A percentile compares a stretch with the other conserved stretches of the same genome.
Evolutionary conservation across 2,113 vertebrate species (phyloP).

Genomic region (Psittacula cyanocephala): DNA sequence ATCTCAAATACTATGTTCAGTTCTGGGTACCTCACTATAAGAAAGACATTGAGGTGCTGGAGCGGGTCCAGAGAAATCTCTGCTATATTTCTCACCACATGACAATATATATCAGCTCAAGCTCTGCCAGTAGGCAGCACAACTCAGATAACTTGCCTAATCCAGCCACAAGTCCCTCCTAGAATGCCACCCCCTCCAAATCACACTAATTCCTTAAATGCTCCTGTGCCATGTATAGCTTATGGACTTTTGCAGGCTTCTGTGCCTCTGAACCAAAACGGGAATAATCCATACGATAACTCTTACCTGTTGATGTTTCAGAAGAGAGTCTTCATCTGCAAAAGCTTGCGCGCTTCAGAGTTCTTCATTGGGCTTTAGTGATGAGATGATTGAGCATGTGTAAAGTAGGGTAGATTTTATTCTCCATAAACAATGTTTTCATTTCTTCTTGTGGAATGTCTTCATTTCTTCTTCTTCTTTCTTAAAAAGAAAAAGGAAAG

Average conservation of each 20-base stretch:
- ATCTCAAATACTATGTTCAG: not conserved
- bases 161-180: not conserved
- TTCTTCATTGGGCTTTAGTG: not conserved
- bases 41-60: not conserved
- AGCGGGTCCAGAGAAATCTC: rapidly evolving
- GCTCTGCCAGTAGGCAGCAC: not conserved
- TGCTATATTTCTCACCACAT: not conserved
- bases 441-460: not conserved
- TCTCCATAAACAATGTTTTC: not conserved
- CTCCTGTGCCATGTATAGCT: not conserved
- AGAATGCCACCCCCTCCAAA: not conserved
- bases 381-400: not conserved
- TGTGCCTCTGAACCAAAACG: not conserved
- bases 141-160: not conserved
- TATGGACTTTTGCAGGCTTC: not conserved
- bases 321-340: not conserved
- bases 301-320: not conserved
- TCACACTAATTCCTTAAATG: not conserved
- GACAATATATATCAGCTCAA: not conserved
- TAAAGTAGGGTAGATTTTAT: not conserved
- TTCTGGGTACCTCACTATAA: not conserved
- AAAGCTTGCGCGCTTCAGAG: not conserved
- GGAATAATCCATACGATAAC: not conserved
- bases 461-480: too few species aligned
- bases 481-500: not conserved